phyloP scores from a whole-genome alignment of 1,140 invertebrate species.

The Drosophila serrata region DNA sequence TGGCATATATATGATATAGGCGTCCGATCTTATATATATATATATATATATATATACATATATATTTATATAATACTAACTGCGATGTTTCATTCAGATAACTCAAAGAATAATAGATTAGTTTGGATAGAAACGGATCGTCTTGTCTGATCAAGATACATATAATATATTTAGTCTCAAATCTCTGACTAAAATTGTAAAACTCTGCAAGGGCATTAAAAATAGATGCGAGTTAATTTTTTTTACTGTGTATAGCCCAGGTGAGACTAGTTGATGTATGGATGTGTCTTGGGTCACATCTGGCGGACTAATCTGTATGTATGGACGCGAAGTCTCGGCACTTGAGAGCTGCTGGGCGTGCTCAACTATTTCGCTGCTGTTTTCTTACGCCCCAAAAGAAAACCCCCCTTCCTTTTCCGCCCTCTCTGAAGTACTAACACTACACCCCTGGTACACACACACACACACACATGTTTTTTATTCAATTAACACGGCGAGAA shows the following conservation, averaged over 20 bases:
- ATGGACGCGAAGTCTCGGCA: conserved; percentile 43
- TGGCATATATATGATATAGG: too few species aligned
- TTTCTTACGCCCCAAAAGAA: conserved; percentile 2
- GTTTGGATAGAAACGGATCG: too few species aligned
- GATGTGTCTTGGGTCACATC: conserved; percentile 44
- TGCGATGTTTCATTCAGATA: too few species aligned
- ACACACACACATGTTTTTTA: conserved; percentile 58
- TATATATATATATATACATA: too few species aligned
- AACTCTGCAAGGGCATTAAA: too few species aligned
- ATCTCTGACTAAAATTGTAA: too few species aligned
- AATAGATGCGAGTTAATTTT: not conserved
- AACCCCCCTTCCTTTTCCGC: not conserved
- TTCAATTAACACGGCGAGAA: conserved; percentile 70
- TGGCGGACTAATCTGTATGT: conserved; percentile 38
- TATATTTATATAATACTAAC: too few species aligned
- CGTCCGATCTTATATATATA: too few species aligned
- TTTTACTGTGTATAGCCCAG: not conserved
- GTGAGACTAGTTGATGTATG: conserved; percentile 10
- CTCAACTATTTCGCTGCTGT: conserved; percentile 65
- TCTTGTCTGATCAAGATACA: too few species aligned
- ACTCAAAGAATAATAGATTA: too few species aligned
- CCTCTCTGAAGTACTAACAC: not conserved
- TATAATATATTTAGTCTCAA: too few species aligned
- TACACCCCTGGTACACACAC: conserved; percentile 22
- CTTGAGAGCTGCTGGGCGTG: conserved; percentile 65